These are phyloP conservation scores for Trichomycterus rosablanca DNA, from an alignment of 2,113 vertebrate genomes.

Conservation along the genomic window DNA sequence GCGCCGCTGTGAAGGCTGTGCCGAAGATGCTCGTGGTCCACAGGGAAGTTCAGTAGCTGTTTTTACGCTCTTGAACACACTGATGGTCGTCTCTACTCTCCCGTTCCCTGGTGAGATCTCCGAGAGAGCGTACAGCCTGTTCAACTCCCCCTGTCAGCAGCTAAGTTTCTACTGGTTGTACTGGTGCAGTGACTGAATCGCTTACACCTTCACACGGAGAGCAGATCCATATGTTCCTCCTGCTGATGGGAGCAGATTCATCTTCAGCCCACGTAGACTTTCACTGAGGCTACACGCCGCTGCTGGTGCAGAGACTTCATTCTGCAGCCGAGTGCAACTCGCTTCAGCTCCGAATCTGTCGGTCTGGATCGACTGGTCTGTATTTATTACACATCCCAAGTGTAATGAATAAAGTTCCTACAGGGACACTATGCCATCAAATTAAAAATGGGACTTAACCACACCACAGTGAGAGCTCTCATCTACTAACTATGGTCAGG, in stretches of 20 bases:
- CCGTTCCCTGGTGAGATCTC: slow-evolving; percentile 10
- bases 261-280: too few species aligned
- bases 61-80: slow-evolving; percentile 22
- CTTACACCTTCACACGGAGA: not conserved
- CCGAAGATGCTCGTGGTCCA: not conserved
- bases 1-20: too few species aligned
- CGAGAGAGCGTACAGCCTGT: not conserved
- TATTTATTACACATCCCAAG: too few species aligned
- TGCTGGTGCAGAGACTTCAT: too few species aligned
- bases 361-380: too few species aligned
- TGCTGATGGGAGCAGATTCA: not conserved
- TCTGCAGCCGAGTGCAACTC: too few species aligned
- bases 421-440: too few species aligned
- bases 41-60: slow-evolving; percentile 4
- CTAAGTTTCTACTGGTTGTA: slow-evolving; percentile 18
- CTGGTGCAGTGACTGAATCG: slow-evolving; percentile 15
- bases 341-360: too few species aligned
- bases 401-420: too few species aligned
- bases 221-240: slow-evolving; percentile 11
- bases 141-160: slow-evolving; percentile 17
- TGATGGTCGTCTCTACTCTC: slow-evolving; percentile 20
- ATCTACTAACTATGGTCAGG: too few species aligned
- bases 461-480: too few species aligned
- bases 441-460: too few species aligned
- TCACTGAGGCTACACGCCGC: not conserved